phyloP scores from a whole-genome alignment of 2,797 vertebrate species.

The Hozukius guyotensis region DNA sequence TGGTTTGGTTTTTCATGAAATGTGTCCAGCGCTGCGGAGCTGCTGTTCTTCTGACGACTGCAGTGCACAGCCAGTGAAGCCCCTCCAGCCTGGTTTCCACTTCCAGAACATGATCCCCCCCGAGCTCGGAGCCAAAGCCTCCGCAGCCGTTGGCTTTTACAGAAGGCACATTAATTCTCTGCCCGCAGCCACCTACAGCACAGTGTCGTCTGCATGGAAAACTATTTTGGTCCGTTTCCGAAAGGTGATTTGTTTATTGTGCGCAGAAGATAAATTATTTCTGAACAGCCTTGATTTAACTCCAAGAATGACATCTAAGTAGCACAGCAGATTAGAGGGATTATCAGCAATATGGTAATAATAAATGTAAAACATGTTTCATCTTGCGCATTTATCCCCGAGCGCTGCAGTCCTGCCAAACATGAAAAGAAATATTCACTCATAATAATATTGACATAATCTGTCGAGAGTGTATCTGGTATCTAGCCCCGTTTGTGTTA shows the following conservation, averaged over 20 bases:
- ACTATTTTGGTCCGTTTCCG: slow-evolving; percentile 31
- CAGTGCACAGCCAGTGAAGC: slow-evolving; percentile 43
- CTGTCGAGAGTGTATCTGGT: slow-evolving; percentile 4
- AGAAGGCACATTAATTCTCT: slow-evolving; percentile 40
- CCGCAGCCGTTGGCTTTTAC: slow-evolving; percentile 57
- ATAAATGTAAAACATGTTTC: slow-evolving; percentile 30
- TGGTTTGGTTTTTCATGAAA: slow-evolving; percentile 69
- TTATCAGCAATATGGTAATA: slow-evolving; percentile 17
- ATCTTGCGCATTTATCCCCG: neutral
- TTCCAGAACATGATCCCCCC: slow-evolving; percentile 65
- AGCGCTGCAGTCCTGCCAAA: neutral
- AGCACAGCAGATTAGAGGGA: slow-evolving; percentile 18
- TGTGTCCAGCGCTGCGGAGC: slow-evolving; percentile 42
- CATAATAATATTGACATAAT: slow-evolving; percentile 32
- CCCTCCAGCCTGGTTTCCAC: slow-evolving; percentile 54
- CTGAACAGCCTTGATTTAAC: slow-evolving; percentile 17
- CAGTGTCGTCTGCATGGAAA: slow-evolving; percentile 43
- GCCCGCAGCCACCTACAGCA: slow-evolving; percentile 50
- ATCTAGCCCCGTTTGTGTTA: slow-evolving; percentile 23
- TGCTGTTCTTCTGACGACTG: slow-evolving; percentile 38
- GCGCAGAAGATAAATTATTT: slow-evolving; percentile 29
- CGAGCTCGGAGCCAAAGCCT: slow-evolving; percentile 64
- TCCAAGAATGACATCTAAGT: slow-evolving; percentile 24
- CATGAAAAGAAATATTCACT: slow-evolving; percentile 24
- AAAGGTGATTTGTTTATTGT: slow-evolving; percentile 36